A percentile compares a stretch with the other conserved stretches of the same genome.
Conservation (phyloP, 2,888 invertebrate species). For the Drosophila kambysellisi region DNA sequence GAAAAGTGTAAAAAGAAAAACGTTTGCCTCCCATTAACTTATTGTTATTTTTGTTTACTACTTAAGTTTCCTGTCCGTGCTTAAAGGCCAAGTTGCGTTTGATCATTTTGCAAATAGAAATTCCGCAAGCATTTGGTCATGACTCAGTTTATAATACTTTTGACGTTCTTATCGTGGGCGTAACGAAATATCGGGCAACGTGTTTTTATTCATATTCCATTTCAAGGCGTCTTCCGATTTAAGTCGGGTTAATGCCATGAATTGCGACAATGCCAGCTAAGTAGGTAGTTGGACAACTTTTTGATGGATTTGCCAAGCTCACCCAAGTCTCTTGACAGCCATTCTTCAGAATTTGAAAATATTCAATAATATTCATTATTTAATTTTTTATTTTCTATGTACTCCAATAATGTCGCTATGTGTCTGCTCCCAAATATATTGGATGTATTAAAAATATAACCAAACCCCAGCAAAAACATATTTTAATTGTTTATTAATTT, state of each 20-base stretch:
- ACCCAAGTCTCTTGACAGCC: neutral
- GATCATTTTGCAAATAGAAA: conserved; percentile 32
- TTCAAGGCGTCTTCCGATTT: conserved; percentile 14
- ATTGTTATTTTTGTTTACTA: conserved; percentile 22
- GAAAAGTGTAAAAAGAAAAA: neutral
- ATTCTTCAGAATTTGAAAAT: neutral
- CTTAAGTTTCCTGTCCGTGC: conserved; percentile 30
- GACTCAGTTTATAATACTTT: conserved; percentile 26
- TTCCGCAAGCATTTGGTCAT: conserved; percentile 66
- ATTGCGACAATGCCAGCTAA: conserved; percentile 6
- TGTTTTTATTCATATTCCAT: conserved; percentile 45
- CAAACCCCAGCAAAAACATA: neutral
- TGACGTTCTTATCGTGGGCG: conserved; percentile 47
- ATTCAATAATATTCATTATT: neutral
- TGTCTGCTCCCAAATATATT: neutral
- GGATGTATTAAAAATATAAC: neutral
- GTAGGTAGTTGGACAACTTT: conserved; percentile 7
- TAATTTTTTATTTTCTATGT: neutral
- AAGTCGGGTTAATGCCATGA: conserved; percentile 26
- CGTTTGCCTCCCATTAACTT: neutral
- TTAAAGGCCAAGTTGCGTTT: conserved; percentile 1
- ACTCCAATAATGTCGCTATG: neutral
- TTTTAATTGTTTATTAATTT: neutral
- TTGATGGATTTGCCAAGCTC: conserved; percentile 15
- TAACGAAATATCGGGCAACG: conserved; percentile 17